These are phyloP conservation scores for Leucopsar rothschildi DNA, from an alignment of 2,113 vertebrate genomes.

Conservation along the genomic window DNA sequence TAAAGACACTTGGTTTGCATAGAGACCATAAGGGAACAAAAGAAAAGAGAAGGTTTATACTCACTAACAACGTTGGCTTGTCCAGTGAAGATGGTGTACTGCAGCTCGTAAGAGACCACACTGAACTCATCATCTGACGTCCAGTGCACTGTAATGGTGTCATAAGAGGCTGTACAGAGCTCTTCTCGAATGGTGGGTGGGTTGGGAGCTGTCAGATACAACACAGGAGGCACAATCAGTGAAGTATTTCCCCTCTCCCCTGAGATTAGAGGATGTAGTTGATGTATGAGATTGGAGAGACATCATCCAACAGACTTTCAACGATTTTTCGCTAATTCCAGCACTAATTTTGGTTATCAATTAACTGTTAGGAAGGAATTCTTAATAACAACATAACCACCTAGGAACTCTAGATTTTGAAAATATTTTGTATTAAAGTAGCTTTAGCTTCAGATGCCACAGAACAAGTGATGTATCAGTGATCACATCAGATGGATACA, in stretches of 20 bases:
- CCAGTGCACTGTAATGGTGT: conserved; percentile 98
- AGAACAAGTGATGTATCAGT: background rate
- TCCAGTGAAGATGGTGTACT: conserved; percentile 96
- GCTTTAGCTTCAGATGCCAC: background rate
- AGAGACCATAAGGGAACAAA: background rate
- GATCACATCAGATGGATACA: background rate
- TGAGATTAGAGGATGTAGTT: background rate
- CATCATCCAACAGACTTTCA: background rate
- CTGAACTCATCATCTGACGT: conserved; percentile 96
- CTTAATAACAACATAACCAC: background rate
- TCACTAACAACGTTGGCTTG: conserved; percentile 96
- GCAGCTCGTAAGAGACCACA: conserved; percentile 94
- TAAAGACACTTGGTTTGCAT: background rate
- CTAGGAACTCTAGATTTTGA: background rate
- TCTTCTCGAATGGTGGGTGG: conserved; percentile 93
- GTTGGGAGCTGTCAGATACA: conserved; percentile 83
- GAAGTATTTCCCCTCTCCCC: background rate
- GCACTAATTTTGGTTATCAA: background rate
- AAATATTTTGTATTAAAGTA: background rate
- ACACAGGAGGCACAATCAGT: background rate
- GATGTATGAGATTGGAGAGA: background rate
- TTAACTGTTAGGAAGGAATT: background rate
- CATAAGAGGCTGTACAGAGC: conserved; percentile 94
- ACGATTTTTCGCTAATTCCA: background rate
- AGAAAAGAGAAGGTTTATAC: conserved; percentile 59